These are phyloP conservation scores for Platalea minor DNA, from an alignment of 2,797 vertebrate genomes.

Conservation along the genomic window DNA sequence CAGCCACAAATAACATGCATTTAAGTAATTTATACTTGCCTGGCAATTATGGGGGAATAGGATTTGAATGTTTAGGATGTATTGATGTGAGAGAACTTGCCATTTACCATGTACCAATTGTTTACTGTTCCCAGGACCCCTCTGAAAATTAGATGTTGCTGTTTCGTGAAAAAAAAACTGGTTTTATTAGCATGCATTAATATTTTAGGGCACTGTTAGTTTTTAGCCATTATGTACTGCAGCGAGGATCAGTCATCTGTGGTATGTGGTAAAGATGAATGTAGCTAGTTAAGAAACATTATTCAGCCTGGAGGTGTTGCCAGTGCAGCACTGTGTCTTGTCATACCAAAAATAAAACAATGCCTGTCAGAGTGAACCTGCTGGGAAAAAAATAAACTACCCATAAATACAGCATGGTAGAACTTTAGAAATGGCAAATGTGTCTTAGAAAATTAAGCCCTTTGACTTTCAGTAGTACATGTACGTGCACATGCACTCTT, in stretches of 20 bases:
- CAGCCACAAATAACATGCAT: slow-evolving; percentile 36
- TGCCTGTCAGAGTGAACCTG: slow-evolving; percentile 12
- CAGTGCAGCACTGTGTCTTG: slow-evolving; percentile 32
- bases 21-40: slow-evolving; percentile 46
- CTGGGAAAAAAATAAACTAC: not conserved
- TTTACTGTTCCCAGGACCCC: slow-evolving; percentile 39
- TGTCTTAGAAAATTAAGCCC: not conserved
- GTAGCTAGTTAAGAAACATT: slow-evolving; percentile 41
- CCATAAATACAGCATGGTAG: not conserved
- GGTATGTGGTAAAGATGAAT: not conserved
- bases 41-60: not conserved
- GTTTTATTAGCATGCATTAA: slow-evolving; percentile 34
- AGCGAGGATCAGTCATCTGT: not conserved
- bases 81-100: not conserved
- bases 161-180: not conserved
- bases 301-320: slow-evolving; percentile 61
- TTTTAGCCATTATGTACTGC: not conserved
- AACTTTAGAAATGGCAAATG: not conserved
- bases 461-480: not conserved
- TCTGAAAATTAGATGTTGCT: slow-evolving; percentile 14
- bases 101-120: not conserved
- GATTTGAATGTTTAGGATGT: not conserved
- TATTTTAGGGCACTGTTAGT: slow-evolving; percentile 31
- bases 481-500: accelerated
- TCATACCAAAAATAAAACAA: slow-evolving; percentile 30